Percentiles rank a stretch among this genome's conserved stretches.
phyloP scores from a whole-genome alignment of 2,113 vertebrate species.

The Alethe diademata region DNA sequence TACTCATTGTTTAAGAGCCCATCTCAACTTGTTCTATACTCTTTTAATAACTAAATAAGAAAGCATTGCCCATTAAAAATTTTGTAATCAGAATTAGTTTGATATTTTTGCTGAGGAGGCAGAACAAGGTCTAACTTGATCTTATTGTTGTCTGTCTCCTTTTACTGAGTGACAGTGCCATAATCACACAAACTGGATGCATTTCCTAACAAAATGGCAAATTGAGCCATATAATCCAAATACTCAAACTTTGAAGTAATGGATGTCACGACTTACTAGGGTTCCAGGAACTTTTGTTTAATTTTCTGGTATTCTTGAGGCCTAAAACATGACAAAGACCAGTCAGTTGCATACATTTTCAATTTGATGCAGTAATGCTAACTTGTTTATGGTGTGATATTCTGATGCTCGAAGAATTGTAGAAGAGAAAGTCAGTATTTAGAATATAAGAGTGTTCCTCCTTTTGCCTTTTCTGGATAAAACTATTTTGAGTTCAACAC shows the following conservation, averaged over 20 bases:
- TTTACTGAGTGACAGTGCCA: not conserved
- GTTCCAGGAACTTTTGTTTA: not conserved
- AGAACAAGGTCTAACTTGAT: conserved; percentile 27
- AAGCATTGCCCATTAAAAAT: not conserved
- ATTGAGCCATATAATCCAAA: not conserved
- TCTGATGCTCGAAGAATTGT: not conserved
- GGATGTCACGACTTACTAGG: not conserved
- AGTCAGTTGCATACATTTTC: not conserved
- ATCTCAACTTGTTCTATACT: not conserved
- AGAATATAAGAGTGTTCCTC: not conserved
- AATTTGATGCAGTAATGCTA: not conserved
- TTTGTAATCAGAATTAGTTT: not conserved
- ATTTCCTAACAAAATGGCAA: not conserved
- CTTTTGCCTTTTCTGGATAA: not conserved
- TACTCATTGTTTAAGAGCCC: not conserved
- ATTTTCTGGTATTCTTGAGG: not conserved
- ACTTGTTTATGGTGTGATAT: not conserved
- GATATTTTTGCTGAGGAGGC: conserved; percentile 35
- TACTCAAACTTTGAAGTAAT: not conserved
- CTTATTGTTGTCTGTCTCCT: not conserved
- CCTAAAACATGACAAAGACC: not conserved
- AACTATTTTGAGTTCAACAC: not conserved
- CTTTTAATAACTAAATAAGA: not conserved
- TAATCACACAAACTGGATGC: not conserved
- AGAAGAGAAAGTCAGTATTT: not conserved